Base-by-base conservation (phyloP, 2,888 invertebrate genomes). In the Zele albiditarsus region DNA sequence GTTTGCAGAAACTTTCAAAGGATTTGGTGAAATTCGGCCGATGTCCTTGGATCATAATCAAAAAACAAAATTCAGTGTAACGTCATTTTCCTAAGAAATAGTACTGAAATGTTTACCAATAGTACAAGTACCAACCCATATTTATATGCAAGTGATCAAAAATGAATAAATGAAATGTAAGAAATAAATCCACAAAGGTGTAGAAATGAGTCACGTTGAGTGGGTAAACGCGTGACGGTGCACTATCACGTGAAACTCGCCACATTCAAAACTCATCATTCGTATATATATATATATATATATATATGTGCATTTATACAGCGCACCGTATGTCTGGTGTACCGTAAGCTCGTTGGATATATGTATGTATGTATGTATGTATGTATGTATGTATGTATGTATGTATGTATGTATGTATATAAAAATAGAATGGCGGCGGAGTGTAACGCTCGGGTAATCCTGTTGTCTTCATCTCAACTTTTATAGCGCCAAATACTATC, bases 221-320 rank as follows among this genome's bases (percentile, higher is more conserved):
- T 68, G 68, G 31, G 68, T 53, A 68, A 68, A 20, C 31, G 68
- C 53, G 31, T 57, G 67, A 57, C 57, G 53, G 4, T 5, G 53
- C 23, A 53, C 23, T 53, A 53, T 53, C 53, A 20, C 53, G 20
- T 20, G 46, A n/a, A 46, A 53, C 6, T 20, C 53, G 20, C n/a
- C 8, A 31, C 38, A 38, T 65, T 68, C 66, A 23, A 57, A 65
- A 71, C 77, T 62, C n/a, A 66, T 66, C 49, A 68, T 25, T 31
- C 12, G 16, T 33, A 58, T 8, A 73, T n/a, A 20, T 20, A 12
- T 38, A n/a, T 73, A n/a, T n/a, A n/a, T 49, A 25, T 73, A 28
- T 25, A n/a, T 31, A 33, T 8, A 20, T 2, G n/a, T 20, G 53
- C 20, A 53, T 53, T 53, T 53, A 20, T 49, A 49, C 16, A 14